These are phyloP conservation scores for Condylura cristata DNA, from an alignment of 2,113 vertebrate species.

Conservation along the genomic window DNA sequence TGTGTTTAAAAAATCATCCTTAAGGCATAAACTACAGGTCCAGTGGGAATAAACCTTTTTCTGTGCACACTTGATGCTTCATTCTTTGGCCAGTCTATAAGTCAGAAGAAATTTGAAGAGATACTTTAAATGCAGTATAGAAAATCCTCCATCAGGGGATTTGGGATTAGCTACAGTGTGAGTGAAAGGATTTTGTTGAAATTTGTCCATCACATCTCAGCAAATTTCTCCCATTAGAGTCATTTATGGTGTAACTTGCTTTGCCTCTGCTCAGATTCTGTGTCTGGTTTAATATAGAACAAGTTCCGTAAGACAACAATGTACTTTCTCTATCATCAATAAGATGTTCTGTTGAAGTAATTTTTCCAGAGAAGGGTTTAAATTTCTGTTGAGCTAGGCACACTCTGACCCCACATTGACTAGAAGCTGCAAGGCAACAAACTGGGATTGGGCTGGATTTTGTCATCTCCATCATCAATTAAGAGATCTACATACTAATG, in stretches of 20 bases:
- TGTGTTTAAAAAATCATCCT: constrained; percentile 50
- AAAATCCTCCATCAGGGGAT: not conserved
- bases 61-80: not conserved
- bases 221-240: not conserved
- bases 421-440: not conserved
- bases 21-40: not conserved
- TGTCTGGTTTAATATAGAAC: not conserved
- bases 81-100: not conserved
- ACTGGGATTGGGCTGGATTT: not conserved
- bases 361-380: not conserved
- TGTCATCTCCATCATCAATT: not conserved
- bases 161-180: not conserved
- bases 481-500: not conserved
- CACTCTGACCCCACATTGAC: not conserved
- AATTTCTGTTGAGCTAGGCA: not conserved
- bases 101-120: constrained; percentile 18
- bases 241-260: not conserved
- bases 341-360: not conserved
- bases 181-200: constrained; percentile 40
- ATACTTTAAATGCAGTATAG: not conserved
- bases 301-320: not conserved
- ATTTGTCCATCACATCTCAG: not conserved
- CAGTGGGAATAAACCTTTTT: not conserved
- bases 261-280: not conserved
- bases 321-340: not conserved